Percentiles rank a stretch among this genome's conserved stretches.
Evolutionary conservation across 2,888 invertebrate species (phyloP).

Genomic region (Syritta pipiens): DNA sequence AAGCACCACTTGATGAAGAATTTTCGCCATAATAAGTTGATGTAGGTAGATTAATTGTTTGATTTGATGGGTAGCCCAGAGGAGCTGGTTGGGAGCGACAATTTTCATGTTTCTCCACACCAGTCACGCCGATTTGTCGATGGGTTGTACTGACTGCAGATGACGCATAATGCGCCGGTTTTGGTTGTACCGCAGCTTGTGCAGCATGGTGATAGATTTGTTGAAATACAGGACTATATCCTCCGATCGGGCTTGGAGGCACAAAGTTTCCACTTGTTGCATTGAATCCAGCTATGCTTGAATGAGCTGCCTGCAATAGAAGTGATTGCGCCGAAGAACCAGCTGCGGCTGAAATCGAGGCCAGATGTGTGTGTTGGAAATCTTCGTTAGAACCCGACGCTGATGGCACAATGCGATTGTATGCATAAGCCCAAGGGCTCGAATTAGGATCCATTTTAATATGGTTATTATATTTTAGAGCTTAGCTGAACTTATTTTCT

Average conservation of each 20-base stretch:
- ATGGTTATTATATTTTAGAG: not conserved
- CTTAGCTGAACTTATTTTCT: not conserved
- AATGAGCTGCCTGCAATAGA: conserved; percentile 83
- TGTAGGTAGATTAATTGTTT: conserved; percentile 75
- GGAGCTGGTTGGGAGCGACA: conserved; percentile 77
- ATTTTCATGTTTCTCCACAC: conserved; percentile 77
- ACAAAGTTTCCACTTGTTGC: conserved; percentile 82
- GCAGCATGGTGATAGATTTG: conserved; percentile 90
- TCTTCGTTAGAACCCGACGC: conserved; percentile 85
- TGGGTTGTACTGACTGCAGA: conserved; percentile 83
- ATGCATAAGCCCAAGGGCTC: conserved; percentile 92
- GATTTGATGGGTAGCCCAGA: conserved; percentile 75
- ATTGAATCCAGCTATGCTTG: conserved; percentile 83
- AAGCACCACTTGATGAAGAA: conserved; percentile 78
- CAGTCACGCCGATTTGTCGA: conserved; percentile 83
- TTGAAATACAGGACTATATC: conserved; percentile 90
- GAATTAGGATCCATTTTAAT: conserved; percentile 88
- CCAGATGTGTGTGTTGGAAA: conserved; percentile 85
- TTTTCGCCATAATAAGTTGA: conserved; percentile 78
- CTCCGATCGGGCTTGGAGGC: conserved; percentile 85
- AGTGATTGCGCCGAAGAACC: conserved; percentile 85
- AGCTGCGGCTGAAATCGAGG: conserved; percentile 79
- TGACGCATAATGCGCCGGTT: conserved; percentile 86
- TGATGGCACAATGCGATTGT: conserved; percentile 88
- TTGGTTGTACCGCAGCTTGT: conserved; percentile 80